Evolutionary conservation across 2,888 invertebrate genomes (phyloP).

Genomic region (Lathronympha strigana): DNA sequence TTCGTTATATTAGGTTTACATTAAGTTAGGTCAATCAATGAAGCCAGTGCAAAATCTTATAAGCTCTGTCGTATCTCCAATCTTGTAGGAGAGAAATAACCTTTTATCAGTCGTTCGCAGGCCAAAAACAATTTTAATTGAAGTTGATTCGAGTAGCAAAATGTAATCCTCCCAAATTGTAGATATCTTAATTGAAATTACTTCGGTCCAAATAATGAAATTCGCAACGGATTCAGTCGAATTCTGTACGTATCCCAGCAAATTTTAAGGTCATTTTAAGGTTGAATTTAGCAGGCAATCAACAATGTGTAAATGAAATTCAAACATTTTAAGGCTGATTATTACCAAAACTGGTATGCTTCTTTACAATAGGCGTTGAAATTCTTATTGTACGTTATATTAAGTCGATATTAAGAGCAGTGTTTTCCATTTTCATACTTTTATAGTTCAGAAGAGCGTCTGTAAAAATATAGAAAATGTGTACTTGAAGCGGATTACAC

Average conservation of each 20-base stretch:
- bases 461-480: constrained; percentile 1
- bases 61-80: constrained; percentile 33
- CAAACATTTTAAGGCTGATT: constrained; percentile 21
- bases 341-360: constrained; percentile 1
- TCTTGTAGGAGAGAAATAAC: constrained; percentile 35
- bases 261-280: background rate
- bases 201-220: constrained; percentile 36
- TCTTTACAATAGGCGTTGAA: constrained; percentile 11
- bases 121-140: constrained; percentile 40
- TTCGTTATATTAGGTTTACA: background rate
- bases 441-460: background rate
- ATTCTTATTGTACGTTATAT: constrained; percentile 1
- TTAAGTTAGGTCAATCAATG: constrained; percentile 18
- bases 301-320: constrained; percentile 22
- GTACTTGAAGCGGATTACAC: background rate
- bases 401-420: constrained; percentile 4
- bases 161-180: constrained; percentile 37
- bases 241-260: constrained; percentile 22
- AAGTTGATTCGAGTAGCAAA: constrained; percentile 35
- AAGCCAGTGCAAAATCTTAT: constrained; percentile 22
- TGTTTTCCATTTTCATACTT: constrained; percentile 3
- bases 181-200: constrained; percentile 37
- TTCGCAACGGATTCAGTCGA: constrained; percentile 26
- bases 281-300: constrained; percentile 16
- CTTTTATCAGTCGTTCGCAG: constrained; percentile 40